These are phyloP conservation scores for Drosophila fungiperda DNA, from an alignment of 2,888 invertebrate species.

Conservation along the genomic window DNA sequence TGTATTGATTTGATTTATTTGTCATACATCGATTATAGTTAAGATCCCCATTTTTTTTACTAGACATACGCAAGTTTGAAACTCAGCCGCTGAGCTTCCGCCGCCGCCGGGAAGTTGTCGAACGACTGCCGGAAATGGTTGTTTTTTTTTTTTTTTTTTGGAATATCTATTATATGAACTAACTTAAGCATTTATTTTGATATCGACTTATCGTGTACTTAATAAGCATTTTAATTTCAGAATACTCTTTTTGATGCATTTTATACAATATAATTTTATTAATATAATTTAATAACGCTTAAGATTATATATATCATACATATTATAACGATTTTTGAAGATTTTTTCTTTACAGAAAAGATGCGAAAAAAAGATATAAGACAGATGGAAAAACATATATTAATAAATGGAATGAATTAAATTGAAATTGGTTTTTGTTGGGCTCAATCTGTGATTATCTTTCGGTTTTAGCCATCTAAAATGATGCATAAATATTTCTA, in stretches of 20 bases:
- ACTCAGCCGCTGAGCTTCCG: conserved; percentile 71
- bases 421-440: conserved; percentile 13
- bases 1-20: conserved; percentile 23
- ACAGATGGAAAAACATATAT: conserved; percentile 59
- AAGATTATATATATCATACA: conserved; percentile 25
- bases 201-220: conserved; percentile 29
- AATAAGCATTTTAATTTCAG: conserved; percentile 25
- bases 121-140: conserved; percentile 60
- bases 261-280: conserved; percentile 43
- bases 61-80: conserved; percentile 46
- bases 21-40: conserved; percentile 10
- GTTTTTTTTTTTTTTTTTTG: conserved; percentile 40
- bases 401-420: conserved; percentile 61
- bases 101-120: conserved; percentile 61
- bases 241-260: conserved; percentile 48
- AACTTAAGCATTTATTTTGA: conserved; percentile 44
- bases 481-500: neutral
- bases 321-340: conserved; percentile 56
- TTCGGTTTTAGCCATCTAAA: neutral
- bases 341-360: conserved; percentile 66
- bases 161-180: conserved; percentile 19
- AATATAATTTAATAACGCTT: conserved; percentile 21
- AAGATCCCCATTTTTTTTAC: conserved; percentile 30
- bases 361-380: conserved; percentile 55
- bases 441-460: neutral